Evolutionary conservation across 2,797 vertebrate genomes (phyloP).

Genomic region (Hapalemur alaotrensis): DNA sequence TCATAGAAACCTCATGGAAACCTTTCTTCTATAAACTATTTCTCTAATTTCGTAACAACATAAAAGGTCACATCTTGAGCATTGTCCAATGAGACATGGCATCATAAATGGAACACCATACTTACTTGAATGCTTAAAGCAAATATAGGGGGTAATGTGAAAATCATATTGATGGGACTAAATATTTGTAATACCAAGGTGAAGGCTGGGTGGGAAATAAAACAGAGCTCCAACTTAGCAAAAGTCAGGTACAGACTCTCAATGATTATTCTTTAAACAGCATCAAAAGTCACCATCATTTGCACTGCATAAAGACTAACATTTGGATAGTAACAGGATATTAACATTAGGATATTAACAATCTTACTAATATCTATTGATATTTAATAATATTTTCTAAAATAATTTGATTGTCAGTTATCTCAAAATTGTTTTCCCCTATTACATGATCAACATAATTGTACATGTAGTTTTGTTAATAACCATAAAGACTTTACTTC

Average conservation of each 20-base stretch:
- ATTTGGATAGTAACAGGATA: not conserved
- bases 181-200: not conserved
- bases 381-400: not conserved
- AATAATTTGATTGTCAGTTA: not conserved
- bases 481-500: not conserved
- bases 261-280: not conserved
- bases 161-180: not conserved
- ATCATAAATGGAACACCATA: not conserved
- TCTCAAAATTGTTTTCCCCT: conserved; percentile 14
- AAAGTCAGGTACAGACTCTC: not conserved
- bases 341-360: not conserved
- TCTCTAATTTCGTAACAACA: conserved; percentile 70
- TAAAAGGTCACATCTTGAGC: not conserved
- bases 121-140: not conserved
- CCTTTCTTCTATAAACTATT: conserved; percentile 41
- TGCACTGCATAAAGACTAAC: not conserved
- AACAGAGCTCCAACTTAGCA: not conserved
- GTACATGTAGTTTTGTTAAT: not conserved
- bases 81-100: not conserved
- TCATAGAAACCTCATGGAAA: conserved; percentile 20
- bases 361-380: not conserved
- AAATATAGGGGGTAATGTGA: not conserved
- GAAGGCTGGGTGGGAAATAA: not conserved
- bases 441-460: not conserved
- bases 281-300: not conserved